Percentiles rank a stretch among this genome's conserved stretches.
Evolutionary conservation across 2,888 invertebrate genomes (phyloP).

Genomic region (Aporophyla nigra): DNA sequence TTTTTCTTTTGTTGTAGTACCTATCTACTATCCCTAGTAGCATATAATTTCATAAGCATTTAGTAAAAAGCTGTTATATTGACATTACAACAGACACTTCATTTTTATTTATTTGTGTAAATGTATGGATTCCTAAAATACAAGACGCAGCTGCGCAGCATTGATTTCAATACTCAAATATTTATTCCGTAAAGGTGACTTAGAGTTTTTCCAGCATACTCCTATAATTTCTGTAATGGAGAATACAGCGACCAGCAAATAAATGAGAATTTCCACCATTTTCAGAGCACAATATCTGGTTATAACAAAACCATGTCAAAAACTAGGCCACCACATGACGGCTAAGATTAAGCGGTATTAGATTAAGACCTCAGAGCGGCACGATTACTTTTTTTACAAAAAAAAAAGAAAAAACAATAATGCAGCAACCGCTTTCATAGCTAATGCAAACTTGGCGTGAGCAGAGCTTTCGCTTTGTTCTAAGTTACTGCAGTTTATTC

Average conservation of each 20-base stretch:
- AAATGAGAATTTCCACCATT: conserved; percentile 2
- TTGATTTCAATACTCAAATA: not conserved
- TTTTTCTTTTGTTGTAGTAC: too few species aligned
- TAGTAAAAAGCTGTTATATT: too few species aligned
- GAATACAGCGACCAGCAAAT: not conserved
- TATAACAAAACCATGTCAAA: conserved; percentile 32
- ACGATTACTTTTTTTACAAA: conserved; percentile 55
- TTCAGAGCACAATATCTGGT: conserved; percentile 13
- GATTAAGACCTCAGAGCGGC: conserved; percentile 65
- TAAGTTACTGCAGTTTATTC: conserved; percentile 43
- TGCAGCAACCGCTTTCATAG: conserved; percentile 65
- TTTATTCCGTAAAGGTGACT: not conserved
- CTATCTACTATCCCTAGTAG: too few species aligned
- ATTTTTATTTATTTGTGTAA: too few species aligned
- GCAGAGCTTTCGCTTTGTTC: conserved; percentile 63
- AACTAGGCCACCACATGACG: conserved; percentile 30
- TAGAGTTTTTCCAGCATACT: too few species aligned
- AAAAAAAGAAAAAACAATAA: conserved; percentile 60
- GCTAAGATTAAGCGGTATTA: conserved; percentile 53
- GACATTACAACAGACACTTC: too few species aligned
- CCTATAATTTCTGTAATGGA: not conserved
- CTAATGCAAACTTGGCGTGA: conserved; percentile 77
- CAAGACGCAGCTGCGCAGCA: not conserved
- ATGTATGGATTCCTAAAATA: not conserved
- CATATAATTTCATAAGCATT: too few species aligned